Percentiles rank a stretch among this genome's conserved stretches.
Conservation (phyloP, 1,140 invertebrate species). For the Acromyrmex echinatior region DNA sequence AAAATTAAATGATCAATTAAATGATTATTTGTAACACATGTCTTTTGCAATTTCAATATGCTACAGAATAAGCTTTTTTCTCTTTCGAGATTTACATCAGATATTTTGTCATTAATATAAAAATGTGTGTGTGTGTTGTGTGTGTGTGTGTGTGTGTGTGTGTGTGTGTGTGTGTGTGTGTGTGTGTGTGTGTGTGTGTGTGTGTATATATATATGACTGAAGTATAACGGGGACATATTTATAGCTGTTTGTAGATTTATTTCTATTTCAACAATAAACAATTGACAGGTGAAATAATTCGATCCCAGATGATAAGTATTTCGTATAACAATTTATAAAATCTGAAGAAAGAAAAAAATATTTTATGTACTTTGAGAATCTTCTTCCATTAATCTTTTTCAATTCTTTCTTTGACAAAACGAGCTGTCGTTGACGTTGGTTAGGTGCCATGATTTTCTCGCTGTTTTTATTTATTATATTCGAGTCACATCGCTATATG, state of each 20-base stretch:
- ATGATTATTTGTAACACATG: no score
- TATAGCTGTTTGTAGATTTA: not conserved
- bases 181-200: no score
- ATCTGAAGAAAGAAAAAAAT: not conserved
- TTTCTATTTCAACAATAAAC: constrained; percentile 23
- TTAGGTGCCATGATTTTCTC: constrained; percentile 77
- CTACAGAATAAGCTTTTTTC: no score
- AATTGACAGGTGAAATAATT: constrained; percentile 52
- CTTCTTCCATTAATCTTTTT: constrained; percentile 75
- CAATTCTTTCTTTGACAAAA: constrained; percentile 76
- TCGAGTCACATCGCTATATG: not conserved
- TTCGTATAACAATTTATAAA: not conserved
- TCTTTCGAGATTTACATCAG: no score
- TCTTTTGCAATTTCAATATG: no score
- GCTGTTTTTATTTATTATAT: not conserved
- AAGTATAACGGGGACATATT: not conserved
- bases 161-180: no score
- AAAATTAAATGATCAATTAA: not conserved
- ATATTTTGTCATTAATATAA: no score
- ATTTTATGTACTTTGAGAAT: constrained; percentile 73
- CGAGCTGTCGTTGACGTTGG: constrained; percentile 77
- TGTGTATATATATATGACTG: not conserved
- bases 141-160: no score
- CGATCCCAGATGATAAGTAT: not conserved
- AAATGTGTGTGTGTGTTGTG: no score